Evolutionary conservation across 2,797 vertebrate species (phyloP), one percentile per base, ranked within the genome.

Genomic region (Gallinago stenura): DNA sequence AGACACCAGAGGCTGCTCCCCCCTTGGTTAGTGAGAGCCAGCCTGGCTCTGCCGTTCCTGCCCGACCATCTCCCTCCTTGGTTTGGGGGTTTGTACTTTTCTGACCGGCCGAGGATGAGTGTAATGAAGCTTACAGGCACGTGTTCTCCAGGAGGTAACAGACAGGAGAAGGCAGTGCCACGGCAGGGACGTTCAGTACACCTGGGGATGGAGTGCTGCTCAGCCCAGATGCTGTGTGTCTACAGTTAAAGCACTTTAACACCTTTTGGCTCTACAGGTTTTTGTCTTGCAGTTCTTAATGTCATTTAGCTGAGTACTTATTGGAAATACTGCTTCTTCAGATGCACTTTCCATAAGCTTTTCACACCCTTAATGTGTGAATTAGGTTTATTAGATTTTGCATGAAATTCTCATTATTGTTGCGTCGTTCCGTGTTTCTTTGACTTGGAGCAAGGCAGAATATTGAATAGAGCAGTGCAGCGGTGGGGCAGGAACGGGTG

Each of bases 181-280:
- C 12, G 43, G 71, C 75, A 57, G 56, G 87, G 76, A 69, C n/a
- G 7, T 46, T 4, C 22, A 28, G 4, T 58, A 28, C 83, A 15
- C 51, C 62, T 77, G 90, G 73, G 78, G 66, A 12, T 37, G 1
- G 7, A 21, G 2, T 8, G 21, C 61, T 53, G 76, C 46, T 37
- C 61, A 8, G 53, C 48, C 0, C 1, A 26, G 61, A 26, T 33
- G 45, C 58, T 0, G 0, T 2, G 2, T 0, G 0, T 30, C 90
- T 51, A 15, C 1, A 0, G 12, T 76, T 66, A 94, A 80, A 92
- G 57, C 91, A 61, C 69, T 89, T 70, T 2, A 58, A 14, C 43
- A 25, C 7, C 1, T 54, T 82, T 82, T 50, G 77, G 7, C 56
- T 86, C 58, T 46, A 15, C 54, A 31, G 68, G 15, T 37, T 94